Base-by-base conservation (phyloP, 2,113 vertebrate species). In the Euleptes europaea region DNA sequence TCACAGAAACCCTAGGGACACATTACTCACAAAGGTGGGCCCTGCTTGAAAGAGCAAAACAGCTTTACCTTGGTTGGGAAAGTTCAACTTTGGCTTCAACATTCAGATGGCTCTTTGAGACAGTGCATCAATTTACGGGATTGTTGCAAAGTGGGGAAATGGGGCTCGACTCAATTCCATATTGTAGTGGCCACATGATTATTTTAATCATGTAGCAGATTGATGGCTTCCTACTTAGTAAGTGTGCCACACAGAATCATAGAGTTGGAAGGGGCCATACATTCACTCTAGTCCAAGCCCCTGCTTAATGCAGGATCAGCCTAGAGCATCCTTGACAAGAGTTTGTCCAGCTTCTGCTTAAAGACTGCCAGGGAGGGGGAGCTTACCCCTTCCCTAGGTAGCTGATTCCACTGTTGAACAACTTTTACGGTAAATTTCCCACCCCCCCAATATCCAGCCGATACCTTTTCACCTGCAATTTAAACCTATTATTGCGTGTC, bases 21-120 rank as follows among this genome's bases (percentile, higher is more conserved):
- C 85, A 83, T 92, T 78, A 75, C 72, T 51, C 82, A 40, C 13
- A 78, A 90, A 94, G 92, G 92, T 92, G 84, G 76, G 74, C 88
- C 89, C 88, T 0, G 78, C 90, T 80, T 92, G 83, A 87, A 79
- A 78, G 88, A 91, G 85, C 86, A 88, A 66, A 86, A 86, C 1
- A 0, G 78, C 78, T 78, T 42, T 1, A 28, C 83, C 84, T 90
- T 88, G 63, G 67, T 84, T 88, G 82, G 90, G 31, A 70, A 84
- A 83, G 21, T 80, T 84, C 1, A 0, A 35, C 78, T 93, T 89
- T 85, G 72, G 67, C 38, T 82, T 13, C 85, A 87, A 89, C 74
- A 81, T 79, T 88, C 84, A 86, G 31, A 28, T 86, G 65, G 3
- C 42, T 79, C 49, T 8, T 1, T 72, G 72, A 74, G 42, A 21